A percentile compares a stretch with the other conserved stretches of the same genome.
phyloP scores from a whole-genome alignment of 2,888 invertebrate genomes.

The Hypomecis atomaria region DNA sequence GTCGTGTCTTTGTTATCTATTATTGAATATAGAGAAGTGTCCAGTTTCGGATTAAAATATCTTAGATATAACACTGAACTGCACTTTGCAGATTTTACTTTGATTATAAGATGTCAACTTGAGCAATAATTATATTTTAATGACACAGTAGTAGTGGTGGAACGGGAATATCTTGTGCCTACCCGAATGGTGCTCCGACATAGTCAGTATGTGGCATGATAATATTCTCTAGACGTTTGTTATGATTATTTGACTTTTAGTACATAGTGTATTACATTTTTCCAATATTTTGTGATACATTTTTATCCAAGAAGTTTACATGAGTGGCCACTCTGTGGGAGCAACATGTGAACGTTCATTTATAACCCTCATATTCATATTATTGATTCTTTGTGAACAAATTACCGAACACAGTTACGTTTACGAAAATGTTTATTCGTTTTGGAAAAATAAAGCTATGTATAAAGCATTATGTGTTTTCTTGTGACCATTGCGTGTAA shows the following conservation, averaged over 20 bases:
- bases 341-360: not conserved
- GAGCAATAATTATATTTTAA: slow-evolving; percentile 20
- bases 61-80: not conserved
- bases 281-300: too few species aligned
- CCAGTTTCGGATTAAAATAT: too few species aligned
- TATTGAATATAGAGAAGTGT: too few species aligned
- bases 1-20: too few species aligned
- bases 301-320: too few species aligned
- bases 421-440: slow-evolving; percentile 55
- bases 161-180: slow-evolving; percentile 32
- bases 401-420: slow-evolving; percentile 46
- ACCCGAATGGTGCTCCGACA: not conserved
- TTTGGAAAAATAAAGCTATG: slow-evolving; percentile 55
- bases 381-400: slow-evolving; percentile 22
- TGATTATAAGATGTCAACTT: slow-evolving; percentile 11
- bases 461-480: slow-evolving; percentile 39
- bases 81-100: not conserved
- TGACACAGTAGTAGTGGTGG: not conserved
- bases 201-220: too few species aligned
- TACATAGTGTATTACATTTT: too few species aligned
- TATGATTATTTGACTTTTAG: too few species aligned
- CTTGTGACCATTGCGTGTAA: too few species aligned
- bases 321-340: too few species aligned
- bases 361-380: slow-evolving; percentile 10
- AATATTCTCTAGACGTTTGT: too few species aligned